These are phyloP conservation scores for Rhynchonema sp. DNA, from an alignment of 2,888 invertebrate species.

Conservation along the genomic window DNA sequence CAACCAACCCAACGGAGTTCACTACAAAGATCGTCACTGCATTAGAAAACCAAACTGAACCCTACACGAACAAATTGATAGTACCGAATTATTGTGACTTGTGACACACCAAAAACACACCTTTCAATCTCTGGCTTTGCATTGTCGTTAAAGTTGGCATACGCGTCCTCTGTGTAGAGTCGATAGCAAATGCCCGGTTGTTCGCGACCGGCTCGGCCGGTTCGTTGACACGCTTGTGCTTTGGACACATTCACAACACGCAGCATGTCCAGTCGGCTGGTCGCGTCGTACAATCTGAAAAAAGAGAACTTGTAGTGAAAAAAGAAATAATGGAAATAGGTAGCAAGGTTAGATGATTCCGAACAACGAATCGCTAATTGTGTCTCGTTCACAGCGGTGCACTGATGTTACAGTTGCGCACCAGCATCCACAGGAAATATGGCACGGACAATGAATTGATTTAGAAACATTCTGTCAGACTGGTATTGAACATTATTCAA, in stretches of 20 bases:
- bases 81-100: too few relatives aligned
- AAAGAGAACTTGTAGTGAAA: neutral
- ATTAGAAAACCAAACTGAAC: too few relatives aligned
- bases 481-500: too few relatives aligned
- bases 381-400: too few relatives aligned
- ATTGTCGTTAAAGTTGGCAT: constrained; percentile 47
- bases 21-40: too few relatives aligned
- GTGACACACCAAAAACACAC: constrained; percentile 11
- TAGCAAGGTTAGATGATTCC: too few relatives aligned
- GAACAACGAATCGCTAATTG: too few relatives aligned
- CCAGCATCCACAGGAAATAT: neutral
- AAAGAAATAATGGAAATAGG: neutral
- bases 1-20: too few relatives aligned
- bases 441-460: too few relatives aligned
- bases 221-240: constrained; percentile 72
- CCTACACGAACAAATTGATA: too few relatives aligned
- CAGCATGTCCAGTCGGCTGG: constrained; percentile 43
- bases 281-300: constrained; percentile 16
- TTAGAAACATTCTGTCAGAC: too few relatives aligned
- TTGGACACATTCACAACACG: constrained; percentile 59
- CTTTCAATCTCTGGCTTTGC: constrained; percentile 61
- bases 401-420: too few relatives aligned
- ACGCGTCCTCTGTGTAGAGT: constrained; percentile 58
- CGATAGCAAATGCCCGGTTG: constrained; percentile 49
- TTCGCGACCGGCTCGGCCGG: constrained; percentile 36